Base-by-base conservation (phyloP, 2,888 invertebrate genomes). In the Steinernema carpocapsae region DNA sequence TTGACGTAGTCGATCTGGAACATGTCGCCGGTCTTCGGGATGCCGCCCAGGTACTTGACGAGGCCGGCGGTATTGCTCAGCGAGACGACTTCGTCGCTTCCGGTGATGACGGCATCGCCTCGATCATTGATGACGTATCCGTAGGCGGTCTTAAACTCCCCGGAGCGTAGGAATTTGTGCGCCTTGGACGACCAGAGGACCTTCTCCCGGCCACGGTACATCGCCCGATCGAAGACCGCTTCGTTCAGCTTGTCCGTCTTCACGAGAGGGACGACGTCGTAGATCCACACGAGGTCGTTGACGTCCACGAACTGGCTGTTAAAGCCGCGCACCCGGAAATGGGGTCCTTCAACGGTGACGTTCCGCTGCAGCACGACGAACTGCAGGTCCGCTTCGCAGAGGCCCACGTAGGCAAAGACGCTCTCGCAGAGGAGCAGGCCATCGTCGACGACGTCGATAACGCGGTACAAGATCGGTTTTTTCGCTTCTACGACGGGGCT, bases 71-170 rank as follows among this genome's bases (percentile, higher is more conserved):
- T 64, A 2, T 1, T 1, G 29, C 2, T 17, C 29, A 64, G 24
- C 26, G 12, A 7, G 12, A 64, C 64, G 17, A 32, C 64, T 64
- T 64, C 64, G 64, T 64, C 64, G 14, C 64, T 64, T 64, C 64
- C 64, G 29, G 64, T 64, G 26, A 64, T 64, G 19, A 64, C 32
- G 7, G 64, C 4, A 17, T 64, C 64, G 32, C 64, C 64, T 12
- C 32, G 37, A 19, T 64, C 37, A 7, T 6, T 64, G 32, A 64
- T 64, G 26, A 64, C 64, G 32, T 32, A 64, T 1, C 64, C 64
- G 3, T 32, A 64, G 14, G 64, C 29, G 37, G 64, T 64, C 12
- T 64, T 10, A n/a, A 32, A 64, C 29, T 64, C 64, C 17, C 32
- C 3, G 17, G 32, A 26, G 3, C 19, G 24, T 32, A 37, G 29